A percentile compares a stretch with the other conserved stretches of the same genome.
Conservation (phyloP, 2,888 invertebrate genomes). For the Chydorus sphaericus region DNA sequence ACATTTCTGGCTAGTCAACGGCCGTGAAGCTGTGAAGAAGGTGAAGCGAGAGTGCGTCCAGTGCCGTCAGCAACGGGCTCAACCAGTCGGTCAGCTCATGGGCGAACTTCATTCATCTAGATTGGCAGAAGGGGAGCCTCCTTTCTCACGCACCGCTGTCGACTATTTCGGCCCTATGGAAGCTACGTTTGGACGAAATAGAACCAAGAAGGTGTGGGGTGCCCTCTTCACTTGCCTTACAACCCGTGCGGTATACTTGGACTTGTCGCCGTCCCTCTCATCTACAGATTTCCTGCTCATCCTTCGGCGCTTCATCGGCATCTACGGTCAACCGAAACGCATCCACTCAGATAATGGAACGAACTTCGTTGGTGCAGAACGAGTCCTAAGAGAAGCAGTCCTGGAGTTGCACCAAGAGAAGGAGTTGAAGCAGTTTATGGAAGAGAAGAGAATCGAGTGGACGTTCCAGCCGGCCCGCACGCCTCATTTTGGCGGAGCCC, state of each 20-base stretch:
- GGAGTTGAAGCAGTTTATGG: neutral
- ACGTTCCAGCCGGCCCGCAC: conserved; percentile 1
- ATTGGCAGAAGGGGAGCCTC: conserved; percentile 1
- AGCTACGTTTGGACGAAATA: neutral
- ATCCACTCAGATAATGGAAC: conserved; percentile 18
- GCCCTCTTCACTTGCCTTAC: conserved; percentile 12
- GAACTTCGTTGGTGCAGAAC: conserved; percentile 17
- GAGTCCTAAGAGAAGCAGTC: neutral
- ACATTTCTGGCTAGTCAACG: conserved; percentile 11
- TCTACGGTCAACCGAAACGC: conserved; percentile 15
- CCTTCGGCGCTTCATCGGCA: conserved; percentile 16
- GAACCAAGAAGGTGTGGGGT: conserved; percentile 7
- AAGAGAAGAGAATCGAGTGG: neutral
- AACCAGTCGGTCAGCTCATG: conserved; percentile 11
- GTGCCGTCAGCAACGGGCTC: conserved; percentile 9
- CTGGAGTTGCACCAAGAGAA: neutral
- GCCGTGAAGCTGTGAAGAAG: conserved; percentile 11
- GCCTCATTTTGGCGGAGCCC: conserved; percentile 1
- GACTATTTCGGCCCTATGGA: conserved; percentile 16
- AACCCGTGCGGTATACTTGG: conserved; percentile 13
- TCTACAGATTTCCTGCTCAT: conserved; percentile 16
- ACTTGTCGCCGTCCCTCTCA: conserved; percentile 3
- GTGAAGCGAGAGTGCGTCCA: conserved; percentile 6
- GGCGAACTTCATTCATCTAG: conserved; percentile 9
- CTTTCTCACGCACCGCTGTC: conserved; percentile 15